Percentiles rank a stretch among this genome's conserved stretches.
These are phyloP conservation scores for Cotesia chilonis DNA, from an alignment of 1,140 invertebrate species.

Conservation along the genomic window DNA sequence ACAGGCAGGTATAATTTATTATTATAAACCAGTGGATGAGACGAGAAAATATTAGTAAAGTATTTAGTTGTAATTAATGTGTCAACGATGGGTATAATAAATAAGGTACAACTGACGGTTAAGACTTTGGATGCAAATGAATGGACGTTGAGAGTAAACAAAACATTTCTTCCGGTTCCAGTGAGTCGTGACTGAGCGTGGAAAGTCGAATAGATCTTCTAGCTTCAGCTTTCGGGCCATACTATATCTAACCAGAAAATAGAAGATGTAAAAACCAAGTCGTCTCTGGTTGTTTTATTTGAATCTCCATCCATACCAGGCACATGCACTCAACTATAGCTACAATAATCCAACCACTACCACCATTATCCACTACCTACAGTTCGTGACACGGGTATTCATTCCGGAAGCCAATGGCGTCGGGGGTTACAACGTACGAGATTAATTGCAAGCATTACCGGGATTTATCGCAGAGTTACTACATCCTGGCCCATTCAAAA, in stretches of 20 bases:
- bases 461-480: conserved; percentile 55
- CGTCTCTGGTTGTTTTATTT: neutral
- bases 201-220: conserved; percentile 31
- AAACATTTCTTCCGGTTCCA: conserved; percentile 35
- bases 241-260: conserved; percentile 40
- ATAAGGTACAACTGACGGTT: neutral
- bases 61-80: conserved; percentile 20
- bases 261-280: neutral
- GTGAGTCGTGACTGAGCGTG: conserved; percentile 36
- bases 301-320: neutral
- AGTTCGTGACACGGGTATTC: conserved; percentile 56
- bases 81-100: conserved; percentile 3
- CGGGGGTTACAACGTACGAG: conserved; percentile 45
- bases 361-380: conserved; percentile 5
- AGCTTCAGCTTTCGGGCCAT: conserved; percentile 42
- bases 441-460: conserved; percentile 57
- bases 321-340: too few species aligned
- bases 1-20: too few species aligned
- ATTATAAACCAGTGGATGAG: neutral
- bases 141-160: conserved; percentile 34
- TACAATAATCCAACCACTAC: neutral
- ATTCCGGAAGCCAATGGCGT: conserved; percentile 55
- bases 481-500: conserved; percentile 48
- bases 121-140: conserved; percentile 30
- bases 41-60: conserved; percentile 5